Base-by-base conservation (phyloP, 2,113 vertebrate genomes). In the Apteryx owenii region DNA sequence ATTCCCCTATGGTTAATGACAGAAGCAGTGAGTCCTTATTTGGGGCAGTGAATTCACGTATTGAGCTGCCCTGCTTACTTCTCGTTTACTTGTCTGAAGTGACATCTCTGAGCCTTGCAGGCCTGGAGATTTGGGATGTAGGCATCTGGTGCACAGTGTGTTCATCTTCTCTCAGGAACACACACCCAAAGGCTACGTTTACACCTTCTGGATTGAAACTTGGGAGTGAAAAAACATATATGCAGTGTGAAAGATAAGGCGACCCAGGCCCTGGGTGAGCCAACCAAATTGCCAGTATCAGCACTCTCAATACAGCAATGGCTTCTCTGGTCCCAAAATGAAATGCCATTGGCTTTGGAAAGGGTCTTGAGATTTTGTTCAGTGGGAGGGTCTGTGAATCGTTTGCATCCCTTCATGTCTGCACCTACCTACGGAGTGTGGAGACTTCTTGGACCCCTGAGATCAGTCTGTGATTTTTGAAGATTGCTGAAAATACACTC, bases 251-350 rank as follows among this genome's bases (percentile, higher is more conserved):
- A 54, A 6, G 56, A 3, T 1, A 66, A 25, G 29, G 11, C 51
- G 16, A 20, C 21, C 1, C 1, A 14, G n/a, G 51, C 36, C 10
- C 18, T 72, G 66, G 58, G 38, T 0, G 4, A 82, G 25, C 18
- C 2, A 16, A 48, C 17, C 40, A 72, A 53, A 77, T 28, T 48
- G 3, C 28, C 69, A 46, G 2, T 79, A 33, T 29, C 48, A 42
- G 50, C 3, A 9, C 1, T 64, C 9, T 13, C 65, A 48, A 20
- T 29, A 38, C 48, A 44, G 5, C 14, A 7, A 19, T 48, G 46
- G 18, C 46, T 46, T 48, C 46, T 48, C 18, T 48, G 26, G 11
- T 62, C 7, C 19, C 4, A 29, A n/a, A 44, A 58, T 1, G 56
- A 53, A 36, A 60, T 31, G 38, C 9, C 8, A 3, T 12, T 29